Evolutionary conservation across 1,140 invertebrate species (phyloP), one percentile per base, ranked within the genome.

Genomic region (Drosophila nannoptera): DNA sequence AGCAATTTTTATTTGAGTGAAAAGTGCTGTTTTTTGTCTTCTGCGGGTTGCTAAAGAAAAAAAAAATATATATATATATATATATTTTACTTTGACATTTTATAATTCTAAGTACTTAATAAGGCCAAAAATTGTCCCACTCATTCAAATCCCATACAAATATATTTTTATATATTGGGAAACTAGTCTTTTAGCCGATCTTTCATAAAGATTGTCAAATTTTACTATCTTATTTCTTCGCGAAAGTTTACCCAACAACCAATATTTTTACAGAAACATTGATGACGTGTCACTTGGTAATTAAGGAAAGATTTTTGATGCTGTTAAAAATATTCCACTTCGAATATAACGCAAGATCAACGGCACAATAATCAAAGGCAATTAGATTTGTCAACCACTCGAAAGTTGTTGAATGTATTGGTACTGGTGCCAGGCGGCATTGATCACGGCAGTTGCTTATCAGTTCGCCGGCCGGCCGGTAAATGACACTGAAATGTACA

Each of bases 381-480:
- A 64, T 69, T 76, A 72, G 59, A 63, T 58, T 45, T 66, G 63
- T 67, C 48, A 58, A 58, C 46, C 40, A 45, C 11, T 70, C 7
- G 14, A 50, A 60, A 33, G n/a, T 43, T 54, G 11, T 22, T 42
- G 40, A n/a, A 11, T 61, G 32, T 49, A 45, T 67, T 40, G 31
- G 40, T 40, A 31, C 50, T n/a, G n/a, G 12, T 58, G 38, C 38
- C 14, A n/a, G 16, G 31, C 11, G 7, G 11, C 9, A 40, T 16
- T 11, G 53, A 48, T 3, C 42, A 38, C 48, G 59, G 31, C 56
- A 75, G 64, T 56, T 69, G 77, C 77, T 81, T 86, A 87, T 86
- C 82, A 77, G 64, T 62, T 73, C 61, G 64, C 81, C 81, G 81
- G 81, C 22, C 22, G 22, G 22, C 75, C 75, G 77, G 77, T 72